These are phyloP conservation scores for Caenorhabditis panamensis DNA, from an alignment of 2,888 invertebrate genomes.

Conservation along the genomic window DNA sequence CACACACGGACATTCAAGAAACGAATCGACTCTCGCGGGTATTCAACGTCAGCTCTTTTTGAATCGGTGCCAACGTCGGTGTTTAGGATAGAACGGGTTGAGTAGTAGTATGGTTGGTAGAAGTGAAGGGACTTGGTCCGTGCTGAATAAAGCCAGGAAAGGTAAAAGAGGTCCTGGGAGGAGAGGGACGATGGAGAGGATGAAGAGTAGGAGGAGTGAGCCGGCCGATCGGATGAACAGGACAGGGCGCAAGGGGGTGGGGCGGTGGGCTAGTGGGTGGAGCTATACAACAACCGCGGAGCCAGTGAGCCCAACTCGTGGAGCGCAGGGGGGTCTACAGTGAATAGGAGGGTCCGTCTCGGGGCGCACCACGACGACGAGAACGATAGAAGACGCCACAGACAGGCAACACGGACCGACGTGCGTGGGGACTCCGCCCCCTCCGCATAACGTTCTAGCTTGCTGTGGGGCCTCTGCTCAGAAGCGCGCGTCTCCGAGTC, in stretches of 20 bases:
- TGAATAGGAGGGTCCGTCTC: constrained; percentile 48
- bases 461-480: constrained; percentile 36
- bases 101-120: constrained; percentile 47
- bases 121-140: constrained; percentile 28
- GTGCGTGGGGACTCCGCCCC: constrained; percentile 48
- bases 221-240: constrained; percentile 55
- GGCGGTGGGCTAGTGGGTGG: constrained; percentile 50
- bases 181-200: constrained; percentile 23
- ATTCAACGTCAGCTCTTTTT: constrained; percentile 44
- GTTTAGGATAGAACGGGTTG: constrained; percentile 26
- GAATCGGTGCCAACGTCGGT: constrained; percentile 35
- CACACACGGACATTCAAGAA: constrained; percentile 60
- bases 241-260: constrained; percentile 51
- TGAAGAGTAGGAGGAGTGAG: constrained; percentile 19
- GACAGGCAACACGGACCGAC: constrained; percentile 40
- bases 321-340: constrained; percentile 54
- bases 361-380: constrained; percentile 50
- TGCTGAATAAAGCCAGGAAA: constrained; percentile 15
- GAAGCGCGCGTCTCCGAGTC: constrained; percentile 29
- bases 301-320: constrained; percentile 47
- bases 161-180: constrained; percentile 14
- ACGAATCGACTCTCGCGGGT: constrained; percentile 11
- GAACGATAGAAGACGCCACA: constrained; percentile 54
- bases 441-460: constrained; percentile 60
- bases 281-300: constrained; percentile 46